phyloP scores from a whole-genome alignment of 2,113 vertebrate genomes.

The Pomatorhinus ruficollis region DNA sequence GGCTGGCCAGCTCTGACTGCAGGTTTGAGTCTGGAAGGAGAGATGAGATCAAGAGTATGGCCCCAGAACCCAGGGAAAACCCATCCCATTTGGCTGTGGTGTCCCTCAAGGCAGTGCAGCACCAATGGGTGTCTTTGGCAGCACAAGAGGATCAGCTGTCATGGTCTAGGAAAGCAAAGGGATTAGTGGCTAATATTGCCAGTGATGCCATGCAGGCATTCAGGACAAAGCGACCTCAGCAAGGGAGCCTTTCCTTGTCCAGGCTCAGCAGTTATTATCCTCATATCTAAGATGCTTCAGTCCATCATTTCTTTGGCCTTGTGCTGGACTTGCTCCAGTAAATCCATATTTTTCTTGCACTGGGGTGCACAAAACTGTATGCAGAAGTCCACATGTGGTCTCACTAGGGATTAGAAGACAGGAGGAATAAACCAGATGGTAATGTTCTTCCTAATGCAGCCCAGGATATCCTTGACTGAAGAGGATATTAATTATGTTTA shows the following conservation, averaged over 20 bases:
- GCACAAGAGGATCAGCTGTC: background rate
- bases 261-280: background rate
- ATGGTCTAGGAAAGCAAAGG: background rate
- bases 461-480: background rate
- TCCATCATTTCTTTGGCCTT: background rate
- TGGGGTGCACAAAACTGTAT: fast-evolving
- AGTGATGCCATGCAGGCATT: fast-evolving
- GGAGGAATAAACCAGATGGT: background rate
- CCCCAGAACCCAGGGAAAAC: background rate
- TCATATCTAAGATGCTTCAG: background rate
- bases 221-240: background rate
- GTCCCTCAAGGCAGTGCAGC: background rate
- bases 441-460: background rate
- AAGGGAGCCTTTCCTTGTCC: background rate
- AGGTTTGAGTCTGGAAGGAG: background rate
- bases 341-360: background rate
- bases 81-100: background rate
- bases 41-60: background rate
- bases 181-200: no score
- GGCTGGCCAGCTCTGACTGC: background rate
- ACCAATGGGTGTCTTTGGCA: background rate
- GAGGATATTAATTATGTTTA: background rate
- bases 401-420: background rate
- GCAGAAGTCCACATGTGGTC: background rate
- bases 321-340: background rate